phyloP scores from a whole-genome alignment of 2,113 vertebrate genomes.

The Eulemur rufifrons region DNA sequence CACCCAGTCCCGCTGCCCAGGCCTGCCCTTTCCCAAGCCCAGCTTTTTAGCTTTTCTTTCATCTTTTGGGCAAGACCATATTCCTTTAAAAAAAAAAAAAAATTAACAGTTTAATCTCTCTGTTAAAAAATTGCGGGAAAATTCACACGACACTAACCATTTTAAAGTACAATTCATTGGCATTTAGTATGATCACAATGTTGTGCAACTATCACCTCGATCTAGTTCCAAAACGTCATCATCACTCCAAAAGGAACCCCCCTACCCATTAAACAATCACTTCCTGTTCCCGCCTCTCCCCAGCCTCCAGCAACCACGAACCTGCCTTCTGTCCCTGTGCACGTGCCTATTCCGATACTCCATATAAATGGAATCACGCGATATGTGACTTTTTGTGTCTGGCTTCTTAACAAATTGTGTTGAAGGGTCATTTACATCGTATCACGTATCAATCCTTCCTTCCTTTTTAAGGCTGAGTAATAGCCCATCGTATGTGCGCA shows the following conservation, averaged over 20 bases:
- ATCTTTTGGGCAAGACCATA: not conserved
- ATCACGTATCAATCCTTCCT: no score
- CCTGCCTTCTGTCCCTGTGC: not conserved
- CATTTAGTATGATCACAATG: not conserved
- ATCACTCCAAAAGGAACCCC: no score
- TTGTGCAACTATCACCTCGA: not conserved
- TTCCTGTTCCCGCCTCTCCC: not conserved
- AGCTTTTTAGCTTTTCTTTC: not conserved
- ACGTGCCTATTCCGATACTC: no score
- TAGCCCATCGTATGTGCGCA: fast-evolving
- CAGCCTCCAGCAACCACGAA: not conserved
- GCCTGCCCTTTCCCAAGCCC: no score
- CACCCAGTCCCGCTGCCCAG: not conserved
- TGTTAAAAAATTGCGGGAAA: not conserved
- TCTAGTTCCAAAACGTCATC: not conserved
- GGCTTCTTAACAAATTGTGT: not conserved
- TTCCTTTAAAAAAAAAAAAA: not conserved
- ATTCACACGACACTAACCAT: not conserved
- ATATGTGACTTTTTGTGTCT: not conserved
- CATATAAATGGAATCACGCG: not conserved
- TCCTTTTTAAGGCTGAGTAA: not conserved
- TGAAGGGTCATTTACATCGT: not conserved
- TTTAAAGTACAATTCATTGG: not conserved
- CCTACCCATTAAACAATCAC: fast-evolving
- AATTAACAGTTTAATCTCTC: not conserved